Base-by-base conservation (phyloP, 2,113 vertebrate species). In the Osmerus eperlanus region DNA sequence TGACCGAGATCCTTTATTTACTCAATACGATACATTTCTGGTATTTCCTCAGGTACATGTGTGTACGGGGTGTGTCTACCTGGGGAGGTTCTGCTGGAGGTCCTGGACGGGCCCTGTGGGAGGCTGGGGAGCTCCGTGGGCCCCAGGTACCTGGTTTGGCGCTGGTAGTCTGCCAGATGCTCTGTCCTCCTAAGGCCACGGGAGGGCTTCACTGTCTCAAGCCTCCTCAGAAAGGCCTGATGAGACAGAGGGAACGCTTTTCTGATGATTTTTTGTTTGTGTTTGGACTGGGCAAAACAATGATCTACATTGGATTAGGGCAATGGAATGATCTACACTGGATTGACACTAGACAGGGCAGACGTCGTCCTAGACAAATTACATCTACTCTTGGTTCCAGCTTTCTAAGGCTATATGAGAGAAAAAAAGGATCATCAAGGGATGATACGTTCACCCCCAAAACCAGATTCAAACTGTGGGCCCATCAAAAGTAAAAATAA, bases 201-300 rank as follows among this genome's bases (percentile, higher is more conserved):
- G 15, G 96, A 94, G 19, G 97, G 92, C 68, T 97, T 97, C 75
- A 95, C 95, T 0, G 94, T 90, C 88, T 98, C 94, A 76, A 99
- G 86, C 71, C 92, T 93, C 86, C 95, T 98, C 77, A 98, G 83
- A 25, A 98, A 91, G 74, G 94, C 95, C 97, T 99, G 73, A 21
- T 29, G 63, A 73, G 15, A 59, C 74, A 71, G 67, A 73, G 58
- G 14, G 51, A 63, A 69, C 1, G 8, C 4, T 7, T 56, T 56
- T 7, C n/a, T 47, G 41, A 7, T 4, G 41, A 47, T 5, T 1
- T 2, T 8, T 5, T 12, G 41, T 47, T 47, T 47, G 9, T 47
- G 41, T 47, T 47, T 9, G 41, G 41, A 47, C 41, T 11, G 6
- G 41, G 41, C 41, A 12, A 11, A 8, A 11, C 41, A 47, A 47